These are phyloP conservation scores for Sicus ferrugineus DNA, from an alignment of 2,888 invertebrate species.

Conservation along the genomic window DNA sequence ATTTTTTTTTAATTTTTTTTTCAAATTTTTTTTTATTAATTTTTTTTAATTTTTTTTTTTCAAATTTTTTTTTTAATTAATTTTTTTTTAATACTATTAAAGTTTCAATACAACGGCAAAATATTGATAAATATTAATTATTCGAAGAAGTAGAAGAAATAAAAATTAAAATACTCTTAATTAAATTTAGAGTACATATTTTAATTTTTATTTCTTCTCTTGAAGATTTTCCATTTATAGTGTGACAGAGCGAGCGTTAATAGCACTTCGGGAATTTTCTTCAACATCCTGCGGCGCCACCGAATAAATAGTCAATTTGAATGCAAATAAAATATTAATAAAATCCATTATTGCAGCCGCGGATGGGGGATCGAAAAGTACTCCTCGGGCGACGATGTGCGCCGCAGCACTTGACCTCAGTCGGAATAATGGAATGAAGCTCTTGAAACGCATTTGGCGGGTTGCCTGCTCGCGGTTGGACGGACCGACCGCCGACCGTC, in stretches of 20 bases:
- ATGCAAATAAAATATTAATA: slow-evolving; percentile 7
- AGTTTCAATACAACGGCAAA: background rate
- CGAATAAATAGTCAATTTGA: background rate
- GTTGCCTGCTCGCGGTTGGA: background rate
- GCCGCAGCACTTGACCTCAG: slow-evolving; percentile 38
- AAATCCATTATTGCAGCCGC: slow-evolving; percentile 3
- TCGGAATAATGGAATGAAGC: slow-evolving; percentile 39
- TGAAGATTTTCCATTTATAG: no score
- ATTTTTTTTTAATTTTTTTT: no score
- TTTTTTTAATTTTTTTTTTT: background rate
- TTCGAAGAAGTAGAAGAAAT: no score
- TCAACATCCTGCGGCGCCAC: no score
- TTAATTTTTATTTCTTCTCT: no score
- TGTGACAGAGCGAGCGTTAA: no score
- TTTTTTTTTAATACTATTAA: background rate
- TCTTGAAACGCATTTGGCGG: slow-evolving; percentile 34
- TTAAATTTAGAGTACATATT: no score
- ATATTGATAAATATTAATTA: background rate
- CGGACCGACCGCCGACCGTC: background rate
- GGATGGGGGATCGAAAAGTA: background rate
- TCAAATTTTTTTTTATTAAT: background rate
- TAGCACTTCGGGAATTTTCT: no score
- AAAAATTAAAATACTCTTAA: no score
- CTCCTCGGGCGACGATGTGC: background rate
- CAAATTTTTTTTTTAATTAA: background rate